Conservation (phyloP, 2,888 invertebrate genomes). For the Leptura quadrifasciata region DNA sequence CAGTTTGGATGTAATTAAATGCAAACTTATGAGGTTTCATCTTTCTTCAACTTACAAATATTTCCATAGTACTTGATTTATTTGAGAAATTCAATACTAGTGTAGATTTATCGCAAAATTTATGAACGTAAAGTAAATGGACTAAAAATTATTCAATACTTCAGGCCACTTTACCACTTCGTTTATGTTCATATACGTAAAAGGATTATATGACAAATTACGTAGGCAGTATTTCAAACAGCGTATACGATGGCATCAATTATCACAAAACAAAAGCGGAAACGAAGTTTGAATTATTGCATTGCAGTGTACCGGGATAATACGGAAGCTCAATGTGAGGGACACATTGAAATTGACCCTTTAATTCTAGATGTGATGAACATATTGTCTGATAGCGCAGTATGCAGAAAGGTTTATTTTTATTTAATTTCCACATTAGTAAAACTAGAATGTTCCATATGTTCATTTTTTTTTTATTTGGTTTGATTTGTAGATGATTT, state of each 20-base stretch:
- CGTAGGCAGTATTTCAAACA: constrained; percentile 18
- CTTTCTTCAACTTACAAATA: no score
- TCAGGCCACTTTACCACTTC: neutral
- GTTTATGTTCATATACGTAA: neutral
- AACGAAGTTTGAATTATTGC: constrained; percentile 21
- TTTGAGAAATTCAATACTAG: neutral
- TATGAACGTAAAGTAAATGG: neutral
- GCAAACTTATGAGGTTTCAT: no score
- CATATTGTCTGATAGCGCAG: neutral
- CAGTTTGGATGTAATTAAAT: no score
- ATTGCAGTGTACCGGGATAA: neutral
- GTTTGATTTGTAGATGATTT: no score
- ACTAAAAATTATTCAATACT: neutral
- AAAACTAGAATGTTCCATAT: no score
- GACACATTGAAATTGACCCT: neutral
- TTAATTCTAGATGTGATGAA: neutral
- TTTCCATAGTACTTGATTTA: neutral
- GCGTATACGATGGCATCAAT: constrained; percentile 8
- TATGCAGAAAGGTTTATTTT: neutral
- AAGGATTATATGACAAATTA: constrained; percentile 27
- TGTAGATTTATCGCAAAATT: neutral
- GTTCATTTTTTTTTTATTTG: no score
- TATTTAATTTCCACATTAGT: neutral
- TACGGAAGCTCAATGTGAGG: neutral
- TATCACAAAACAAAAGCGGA: constrained; percentile 20